Conservation (phyloP, 2,113 vertebrate genomes). For the Odocoileus hemionus region DNA sequence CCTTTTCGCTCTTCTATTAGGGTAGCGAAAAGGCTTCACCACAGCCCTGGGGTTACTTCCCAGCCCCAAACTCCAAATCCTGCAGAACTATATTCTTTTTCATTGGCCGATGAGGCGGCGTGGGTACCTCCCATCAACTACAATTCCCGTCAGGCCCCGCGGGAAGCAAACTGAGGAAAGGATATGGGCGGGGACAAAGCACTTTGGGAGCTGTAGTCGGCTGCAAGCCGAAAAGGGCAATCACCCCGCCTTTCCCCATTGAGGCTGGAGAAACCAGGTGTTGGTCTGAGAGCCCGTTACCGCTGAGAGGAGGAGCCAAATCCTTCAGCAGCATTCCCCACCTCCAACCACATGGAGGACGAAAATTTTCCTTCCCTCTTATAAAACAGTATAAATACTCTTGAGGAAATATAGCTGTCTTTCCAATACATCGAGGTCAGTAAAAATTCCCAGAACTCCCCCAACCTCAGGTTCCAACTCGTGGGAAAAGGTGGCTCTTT, state of each 20-base stretch:
- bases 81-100: background rate
- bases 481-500: slow-evolving; percentile 72
- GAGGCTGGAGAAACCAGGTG: slow-evolving; percentile 54
- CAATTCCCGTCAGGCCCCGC: slow-evolving; percentile 9
- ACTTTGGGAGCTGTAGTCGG: slow-evolving; percentile 42
- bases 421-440: background rate
- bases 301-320: slow-evolving; percentile 34
- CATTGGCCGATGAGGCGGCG: background rate
- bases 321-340: background rate
- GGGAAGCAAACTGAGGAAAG: background rate
- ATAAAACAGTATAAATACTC: background rate
- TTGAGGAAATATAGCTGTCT: background rate
- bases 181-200: background rate
- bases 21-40: background rate
- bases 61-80: background rate
- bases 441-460: slow-evolving; percentile 34
- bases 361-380: background rate
- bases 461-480: slow-evolving; percentile 48
- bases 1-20: background rate
- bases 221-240: background rate
- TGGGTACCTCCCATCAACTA: background rate
- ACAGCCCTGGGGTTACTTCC: background rate
- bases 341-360: background rate
- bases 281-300: slow-evolving; percentile 51
- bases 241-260: background rate